Base-by-base conservation (phyloP, 2,113 vertebrate genomes). In the Phalacrocorax carbo region DNA sequence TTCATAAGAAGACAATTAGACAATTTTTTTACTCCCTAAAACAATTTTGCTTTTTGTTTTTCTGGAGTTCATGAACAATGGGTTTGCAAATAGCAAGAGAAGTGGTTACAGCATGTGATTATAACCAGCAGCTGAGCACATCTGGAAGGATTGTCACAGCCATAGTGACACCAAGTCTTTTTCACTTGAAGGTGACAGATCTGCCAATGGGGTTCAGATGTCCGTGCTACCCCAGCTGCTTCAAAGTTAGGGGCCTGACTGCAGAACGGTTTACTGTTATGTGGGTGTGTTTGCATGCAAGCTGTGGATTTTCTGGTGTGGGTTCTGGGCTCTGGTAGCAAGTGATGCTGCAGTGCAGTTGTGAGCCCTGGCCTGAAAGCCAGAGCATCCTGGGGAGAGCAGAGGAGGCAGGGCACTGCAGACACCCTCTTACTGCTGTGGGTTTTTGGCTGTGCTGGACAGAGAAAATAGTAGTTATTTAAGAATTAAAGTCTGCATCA, bases 71-170 rank as follows among this genome's bases (percentile, higher is more conserved):
- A 46, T 3, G 7, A 93, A 75, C 91, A 94, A 87, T 69, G 19
- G 9, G 15, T 27, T 96, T 85, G 66, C 65, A 95, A 94, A 96
- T 62, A 81, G 48, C 88, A 93, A 86, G 42, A 91, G 71, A 89
- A 78, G 40, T 49, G 78, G 51, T 93, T 93, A 60, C 30, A 80
- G n/a, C 64, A 52, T 64, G 34, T 90, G 69, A 70, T 83, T 83
- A 75, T 30, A 72, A 82, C 26, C 64, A 88, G 54, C 52, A 52
- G 69, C 75, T 29, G 84, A 86, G 46, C 64, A 68, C 5, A 4
- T 85, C 75, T 95, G 88, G 73, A 60, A 54, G 64, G 79, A 65
- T 48, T 85, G 72, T 46, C 58, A 81, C 55, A 86, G 46, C 30
- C 71, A 27, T 6, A 32, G 19, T 30, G 36, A 81, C 70, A 92